phyloP scores from a whole-genome alignment of 2,888 invertebrate species.

The Cheilosia urbana region DNA sequence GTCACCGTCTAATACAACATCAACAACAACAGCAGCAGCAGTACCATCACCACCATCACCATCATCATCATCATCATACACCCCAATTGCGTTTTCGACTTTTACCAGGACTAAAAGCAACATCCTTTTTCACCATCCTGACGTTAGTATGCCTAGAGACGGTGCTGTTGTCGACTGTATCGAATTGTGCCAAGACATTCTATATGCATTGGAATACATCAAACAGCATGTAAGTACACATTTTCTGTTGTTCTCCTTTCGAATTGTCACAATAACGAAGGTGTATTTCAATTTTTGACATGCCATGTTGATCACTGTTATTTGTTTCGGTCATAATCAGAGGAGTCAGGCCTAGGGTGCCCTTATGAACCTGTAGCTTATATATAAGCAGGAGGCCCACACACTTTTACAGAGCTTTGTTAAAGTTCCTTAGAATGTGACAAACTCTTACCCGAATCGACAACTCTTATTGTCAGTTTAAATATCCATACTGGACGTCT shows the following conservation, averaged over 20 bases:
- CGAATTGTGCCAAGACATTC: slow-evolving; percentile 92
- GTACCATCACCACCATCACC: slow-evolving; percentile 46
- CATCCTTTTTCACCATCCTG: slow-evolving; percentile 85
- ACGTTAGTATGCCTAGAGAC: slow-evolving; percentile 86
- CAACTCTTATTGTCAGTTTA: too few species aligned
- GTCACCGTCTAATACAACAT: slow-evolving; percentile 51
- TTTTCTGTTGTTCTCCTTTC: neutral
- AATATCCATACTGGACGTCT: too few species aligned
- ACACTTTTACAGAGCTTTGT: too few species aligned
- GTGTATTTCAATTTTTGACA: slow-evolving; percentile 34
- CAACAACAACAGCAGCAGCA: slow-evolving; percentile 28
- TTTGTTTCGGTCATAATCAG: neutral
- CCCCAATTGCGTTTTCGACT: slow-evolving; percentile 80
- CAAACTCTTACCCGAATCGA: too few species aligned
- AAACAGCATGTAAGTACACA: slow-evolving; percentile 88
- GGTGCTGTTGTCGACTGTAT: slow-evolving; percentile 85
- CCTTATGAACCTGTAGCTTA: too few species aligned
- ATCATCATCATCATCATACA: slow-evolving; percentile 64
- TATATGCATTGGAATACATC: slow-evolving; percentile 96
- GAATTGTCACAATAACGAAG: neutral
- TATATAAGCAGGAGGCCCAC: too few species aligned
- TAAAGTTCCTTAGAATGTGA: too few species aligned
- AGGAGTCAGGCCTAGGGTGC: too few species aligned
- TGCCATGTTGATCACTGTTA: slow-evolving; percentile 10
- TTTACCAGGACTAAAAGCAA: slow-evolving; percentile 82